A percentile compares a stretch with the other conserved stretches of the same genome.
Conservation (phyloP, 2,888 invertebrate species). For the Spisula solida region DNA sequence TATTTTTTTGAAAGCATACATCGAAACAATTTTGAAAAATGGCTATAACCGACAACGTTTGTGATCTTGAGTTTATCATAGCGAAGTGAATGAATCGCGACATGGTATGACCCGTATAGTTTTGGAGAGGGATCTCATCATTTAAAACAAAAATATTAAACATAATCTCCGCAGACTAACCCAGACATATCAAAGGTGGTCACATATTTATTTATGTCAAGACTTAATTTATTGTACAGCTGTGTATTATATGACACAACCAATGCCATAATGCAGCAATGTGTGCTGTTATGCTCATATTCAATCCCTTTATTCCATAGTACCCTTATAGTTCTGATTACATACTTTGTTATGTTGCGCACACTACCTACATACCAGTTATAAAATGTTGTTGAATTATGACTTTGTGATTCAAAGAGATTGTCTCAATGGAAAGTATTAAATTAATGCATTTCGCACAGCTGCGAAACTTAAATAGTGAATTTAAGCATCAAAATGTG, state of each 20-base stretch:
- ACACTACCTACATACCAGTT: too few relatives aligned
- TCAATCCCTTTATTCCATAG: too few relatives aligned
- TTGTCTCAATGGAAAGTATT: too few relatives aligned
- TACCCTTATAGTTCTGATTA: too few relatives aligned
- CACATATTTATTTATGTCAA: background rate
- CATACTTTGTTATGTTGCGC: too few relatives aligned
- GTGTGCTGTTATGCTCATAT: too few relatives aligned
- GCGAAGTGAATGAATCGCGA: background rate
- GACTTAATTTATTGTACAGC: conserved; percentile 6
- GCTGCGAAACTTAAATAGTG: too few relatives aligned
- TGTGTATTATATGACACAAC: background rate
- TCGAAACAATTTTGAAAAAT: conserved; percentile 25
- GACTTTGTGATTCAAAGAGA: too few relatives aligned
- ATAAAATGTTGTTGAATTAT: too few relatives aligned
- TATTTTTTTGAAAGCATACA: conserved; percentile 26
- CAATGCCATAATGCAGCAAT: too few relatives aligned
- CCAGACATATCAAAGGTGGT: conserved; percentile 11
- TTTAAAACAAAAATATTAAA: conserved; percentile 42
- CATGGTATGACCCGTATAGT: conserved; percentile 27
- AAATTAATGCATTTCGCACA: too few relatives aligned
- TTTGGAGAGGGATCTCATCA: background rate
- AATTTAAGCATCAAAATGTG: too few relatives aligned
- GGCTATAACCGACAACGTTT: background rate
- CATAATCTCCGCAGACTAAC: background rate
- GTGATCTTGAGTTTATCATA: conserved; percentile 14